Conservation (phyloP, 2,888 invertebrate genomes). For the Trachelus stipa region DNA sequence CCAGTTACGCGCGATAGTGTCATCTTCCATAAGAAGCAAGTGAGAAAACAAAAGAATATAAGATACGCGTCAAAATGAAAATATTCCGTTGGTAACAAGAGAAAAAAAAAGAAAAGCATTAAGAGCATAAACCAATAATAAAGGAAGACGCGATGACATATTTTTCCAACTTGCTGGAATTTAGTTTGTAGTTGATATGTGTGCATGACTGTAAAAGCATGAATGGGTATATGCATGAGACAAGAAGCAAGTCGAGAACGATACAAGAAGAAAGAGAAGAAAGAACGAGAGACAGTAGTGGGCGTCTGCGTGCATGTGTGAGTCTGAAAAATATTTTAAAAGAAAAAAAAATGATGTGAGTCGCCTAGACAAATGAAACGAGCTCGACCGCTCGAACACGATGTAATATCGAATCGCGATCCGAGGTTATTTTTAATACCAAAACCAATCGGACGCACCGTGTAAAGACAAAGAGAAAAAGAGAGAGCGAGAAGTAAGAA, state of each 20-base stretch:
- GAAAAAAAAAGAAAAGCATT: not conserved
- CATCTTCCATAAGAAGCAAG: constrained; percentile 49
- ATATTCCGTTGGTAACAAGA: constrained; percentile 9
- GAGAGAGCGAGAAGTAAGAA: not conserved
- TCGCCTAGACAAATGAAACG: constrained; percentile 5
- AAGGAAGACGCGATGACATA: constrained; percentile 55
- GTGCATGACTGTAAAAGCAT: not conserved
- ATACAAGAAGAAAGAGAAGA: not conserved
- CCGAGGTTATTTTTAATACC: constrained; percentile 68
- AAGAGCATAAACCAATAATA: constrained; percentile 46
- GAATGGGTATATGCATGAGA: not conserved
- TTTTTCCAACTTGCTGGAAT: constrained; percentile 59
- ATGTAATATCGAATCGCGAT: constrained; percentile 47
- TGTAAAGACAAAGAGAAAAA: not conserved
- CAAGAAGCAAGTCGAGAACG: not conserved
- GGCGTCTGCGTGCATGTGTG: not conserved
- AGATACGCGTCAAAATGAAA: constrained; percentile 6
- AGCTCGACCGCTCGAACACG: constrained; percentile 24
- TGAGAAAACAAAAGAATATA: not conserved
- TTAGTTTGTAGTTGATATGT: constrained; percentile 33
- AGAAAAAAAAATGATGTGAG: not conserved
- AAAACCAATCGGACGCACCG: constrained; percentile 64
- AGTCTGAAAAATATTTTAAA: not conserved
- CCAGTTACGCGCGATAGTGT: constrained; percentile 33
- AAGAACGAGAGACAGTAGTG: not conserved